phyloP scores from a whole-genome alignment of 2,113 vertebrate genomes.

The Atractosteus spatula region DNA sequence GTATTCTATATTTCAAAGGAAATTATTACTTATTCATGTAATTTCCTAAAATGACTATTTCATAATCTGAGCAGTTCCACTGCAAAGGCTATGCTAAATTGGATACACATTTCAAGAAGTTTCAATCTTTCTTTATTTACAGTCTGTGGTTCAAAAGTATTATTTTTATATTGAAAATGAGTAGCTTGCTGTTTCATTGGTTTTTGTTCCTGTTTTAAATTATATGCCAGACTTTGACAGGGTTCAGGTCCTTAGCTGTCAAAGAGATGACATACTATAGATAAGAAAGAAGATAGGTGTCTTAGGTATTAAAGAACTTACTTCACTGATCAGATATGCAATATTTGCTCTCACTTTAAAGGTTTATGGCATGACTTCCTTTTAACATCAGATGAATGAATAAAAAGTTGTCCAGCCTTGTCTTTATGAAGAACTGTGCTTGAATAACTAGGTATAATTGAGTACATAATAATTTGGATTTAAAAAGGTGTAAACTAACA shows the following conservation, averaged over 20 bases:
- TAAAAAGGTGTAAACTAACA: too few relatives aligned
- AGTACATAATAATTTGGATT: too few relatives aligned
- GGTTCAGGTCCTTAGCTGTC: background rate
- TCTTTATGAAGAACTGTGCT: too few relatives aligned
- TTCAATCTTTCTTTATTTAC: background rate
- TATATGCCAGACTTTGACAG: background rate
- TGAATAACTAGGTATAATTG: too few relatives aligned
- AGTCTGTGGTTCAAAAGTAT: background rate
- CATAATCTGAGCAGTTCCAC: constrained; percentile 5
- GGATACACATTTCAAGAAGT: constrained; percentile 1
- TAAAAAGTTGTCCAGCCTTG: too few relatives aligned
- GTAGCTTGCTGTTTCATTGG: background rate
- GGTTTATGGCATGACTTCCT: too few relatives aligned
- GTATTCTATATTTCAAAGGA: constrained; percentile 1
- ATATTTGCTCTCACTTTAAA: too few relatives aligned
- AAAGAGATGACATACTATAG: too few relatives aligned
- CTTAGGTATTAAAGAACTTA: too few relatives aligned
- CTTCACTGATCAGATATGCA: too few relatives aligned
- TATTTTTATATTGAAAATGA: background rate
- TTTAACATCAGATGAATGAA: too few relatives aligned
- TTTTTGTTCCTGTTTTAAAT: constrained; percentile 1
- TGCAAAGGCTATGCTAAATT: constrained; percentile 2
- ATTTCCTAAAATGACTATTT: constrained; percentile 13
- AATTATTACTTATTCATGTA: background rate
- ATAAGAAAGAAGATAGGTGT: too few relatives aligned